Percentiles rank a stretch among this genome's conserved stretches.
phyloP scores from a whole-genome alignment of 2,797 vertebrate genomes.

The Neoniphon sammara region DNA sequence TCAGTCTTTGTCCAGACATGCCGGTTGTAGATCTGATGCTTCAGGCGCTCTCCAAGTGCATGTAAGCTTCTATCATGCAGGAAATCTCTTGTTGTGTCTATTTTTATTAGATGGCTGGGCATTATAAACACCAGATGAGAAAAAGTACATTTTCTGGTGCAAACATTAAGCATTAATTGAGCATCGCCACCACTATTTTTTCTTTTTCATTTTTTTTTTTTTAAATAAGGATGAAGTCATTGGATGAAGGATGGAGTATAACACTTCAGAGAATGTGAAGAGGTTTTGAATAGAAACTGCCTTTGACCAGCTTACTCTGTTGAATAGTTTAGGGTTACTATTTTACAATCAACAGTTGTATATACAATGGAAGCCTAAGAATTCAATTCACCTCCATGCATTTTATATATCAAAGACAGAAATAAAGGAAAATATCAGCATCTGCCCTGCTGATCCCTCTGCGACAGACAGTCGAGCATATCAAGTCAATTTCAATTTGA shows the following conservation, averaged over 20 bases:
- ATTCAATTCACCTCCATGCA: not conserved
- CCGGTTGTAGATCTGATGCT: too few species aligned
- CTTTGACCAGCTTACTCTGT: too few species aligned
- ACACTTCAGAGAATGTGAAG: too few species aligned
- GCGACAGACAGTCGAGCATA: not conserved
- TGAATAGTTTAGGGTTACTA: not conserved
- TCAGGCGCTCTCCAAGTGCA: too few species aligned
- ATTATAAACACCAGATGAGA: not conserved
- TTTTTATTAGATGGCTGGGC: too few species aligned
- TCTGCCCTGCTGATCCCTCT: slow-evolving; percentile 5
- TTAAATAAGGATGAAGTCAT: not conserved
- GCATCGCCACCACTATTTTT: not conserved
- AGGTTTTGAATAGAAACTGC: too few species aligned
- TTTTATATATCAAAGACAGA: not conserved
- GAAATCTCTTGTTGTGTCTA: too few species aligned
- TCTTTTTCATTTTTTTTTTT: too few species aligned
- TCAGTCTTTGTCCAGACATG: too few species aligned
- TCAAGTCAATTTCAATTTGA: slow-evolving; percentile 3
- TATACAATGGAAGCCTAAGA: not conserved
- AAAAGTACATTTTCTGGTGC: not conserved
- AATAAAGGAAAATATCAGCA: not conserved
- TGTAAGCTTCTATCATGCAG: too few species aligned
- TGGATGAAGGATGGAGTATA: too few species aligned
- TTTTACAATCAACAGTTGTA: not conserved
- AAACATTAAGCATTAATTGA: not conserved